These are phyloP conservation scores for Synergus japonicus DNA, from an alignment of 2,888 invertebrate genomes.

Conservation along the genomic window DNA sequence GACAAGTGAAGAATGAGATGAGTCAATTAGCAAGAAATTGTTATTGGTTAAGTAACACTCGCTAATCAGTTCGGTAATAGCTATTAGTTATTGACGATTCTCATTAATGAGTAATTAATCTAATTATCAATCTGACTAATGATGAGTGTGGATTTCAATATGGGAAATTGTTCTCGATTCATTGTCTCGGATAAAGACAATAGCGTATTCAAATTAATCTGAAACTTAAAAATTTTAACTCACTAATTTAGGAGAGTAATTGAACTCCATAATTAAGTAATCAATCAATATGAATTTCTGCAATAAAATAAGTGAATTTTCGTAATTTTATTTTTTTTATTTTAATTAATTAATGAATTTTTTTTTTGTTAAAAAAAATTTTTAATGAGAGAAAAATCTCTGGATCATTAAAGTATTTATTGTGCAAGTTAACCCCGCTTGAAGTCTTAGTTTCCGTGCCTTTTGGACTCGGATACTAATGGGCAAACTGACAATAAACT, in stretches of 20 bases:
- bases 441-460: constrained; percentile 21
- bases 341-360: background rate
- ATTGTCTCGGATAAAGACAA: background rate
- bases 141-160: constrained; percentile 3
- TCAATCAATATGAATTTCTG: background rate
- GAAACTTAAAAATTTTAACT: background rate
- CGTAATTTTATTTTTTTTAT: background rate
- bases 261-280: background rate
- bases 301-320: background rate
- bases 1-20: background rate
- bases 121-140: constrained; percentile 34
- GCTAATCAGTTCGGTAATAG: constrained; percentile 33
- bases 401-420: background rate
- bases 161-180: background rate
- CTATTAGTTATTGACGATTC: background rate
- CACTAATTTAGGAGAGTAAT: background rate
- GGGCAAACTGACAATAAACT: constrained; percentile 12
- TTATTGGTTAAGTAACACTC: background rate
- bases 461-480: constrained; percentile 28
- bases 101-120: constrained; percentile 28
- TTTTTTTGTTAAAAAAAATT: background rate
- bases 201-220: background rate
- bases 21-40: background rate
- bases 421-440: constrained; percentile 9
- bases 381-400: background rate